Evolutionary conservation across 2,797 vertebrate genomes (phyloP).

Genomic region (Hydrolagus colliei): DNA sequence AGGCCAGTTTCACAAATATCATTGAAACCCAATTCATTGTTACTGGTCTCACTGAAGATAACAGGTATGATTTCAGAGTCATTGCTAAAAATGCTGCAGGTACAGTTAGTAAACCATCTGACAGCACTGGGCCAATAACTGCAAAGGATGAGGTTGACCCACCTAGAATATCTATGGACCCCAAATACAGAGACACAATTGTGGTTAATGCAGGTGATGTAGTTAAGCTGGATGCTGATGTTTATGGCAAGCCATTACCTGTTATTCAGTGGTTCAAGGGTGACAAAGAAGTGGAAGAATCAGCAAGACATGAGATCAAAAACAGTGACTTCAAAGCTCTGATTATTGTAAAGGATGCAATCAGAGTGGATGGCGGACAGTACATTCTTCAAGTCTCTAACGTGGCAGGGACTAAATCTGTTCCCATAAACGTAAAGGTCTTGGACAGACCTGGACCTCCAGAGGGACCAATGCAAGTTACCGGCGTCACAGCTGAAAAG

Average conservation of each 20-base stretch:
- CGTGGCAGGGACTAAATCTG: slow-evolving; percentile 79
- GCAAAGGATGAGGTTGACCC: slow-evolving; percentile 85
- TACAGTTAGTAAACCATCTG: slow-evolving; percentile 87
- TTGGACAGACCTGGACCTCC: slow-evolving; percentile 82
- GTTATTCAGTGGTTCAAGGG: slow-evolving; percentile 87
- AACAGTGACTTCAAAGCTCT: slow-evolving; percentile 81
- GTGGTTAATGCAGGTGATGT: slow-evolving; percentile 83
- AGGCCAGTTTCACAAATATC: slow-evolving; percentile 93
- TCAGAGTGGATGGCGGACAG: slow-evolving; percentile 80
- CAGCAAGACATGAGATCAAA: slow-evolving; percentile 80
- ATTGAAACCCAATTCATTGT: slow-evolving; percentile 90
- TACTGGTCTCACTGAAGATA: slow-evolving; percentile 85
- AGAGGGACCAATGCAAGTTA: slow-evolving; percentile 77
- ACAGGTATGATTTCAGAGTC: slow-evolving; percentile 95
- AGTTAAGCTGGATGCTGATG: slow-evolving; percentile 90
- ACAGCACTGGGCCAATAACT: slow-evolving; percentile 88
- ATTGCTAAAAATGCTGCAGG: slow-evolving; percentile 95
- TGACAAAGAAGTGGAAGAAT: slow-evolving; percentile 82
- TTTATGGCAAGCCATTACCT: slow-evolving; percentile 82
- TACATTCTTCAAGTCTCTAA: slow-evolving; percentile 84
- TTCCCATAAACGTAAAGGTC: slow-evolving; percentile 81
- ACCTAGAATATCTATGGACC: slow-evolving; percentile 92
- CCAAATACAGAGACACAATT: slow-evolving; percentile 82
- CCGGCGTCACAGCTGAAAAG: slow-evolving; percentile 83
- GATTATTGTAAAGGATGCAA: slow-evolving; percentile 81